Base-by-base conservation (phyloP, 2,888 invertebrate species). In the Actias luna region DNA sequence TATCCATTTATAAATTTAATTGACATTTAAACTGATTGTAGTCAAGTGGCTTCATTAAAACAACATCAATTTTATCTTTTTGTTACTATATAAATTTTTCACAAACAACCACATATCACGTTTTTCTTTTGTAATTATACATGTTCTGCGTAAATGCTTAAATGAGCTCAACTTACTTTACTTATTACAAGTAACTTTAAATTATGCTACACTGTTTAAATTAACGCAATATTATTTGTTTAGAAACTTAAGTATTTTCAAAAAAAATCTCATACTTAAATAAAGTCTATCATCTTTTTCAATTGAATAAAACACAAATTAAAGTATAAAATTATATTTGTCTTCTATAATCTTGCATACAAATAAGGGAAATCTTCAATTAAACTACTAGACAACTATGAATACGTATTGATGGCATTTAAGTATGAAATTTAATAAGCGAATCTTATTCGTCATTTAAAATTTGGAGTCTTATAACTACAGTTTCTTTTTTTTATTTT, bases 21-120 rank as follows among this genome's bases (percentile, higher is more conserved):
- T 50, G 46, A 50, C 46, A 50, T 50, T 50, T 50, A 50, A 50
- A 50, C 7, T 50, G 25, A 50, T 50, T 25, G 46, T 46, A 10
- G 18, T 46, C 22, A 22, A 46, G 46, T 46, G 46, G 25, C 46
- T 50, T 12, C 22, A 50, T 50, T 50, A 50, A 50, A 25, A 25
- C 0, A 12, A 12, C 46, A 12, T 50, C 25, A 25, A 50, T 50
- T 22, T 50, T 50, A 25, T 22, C 25, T 50, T 50, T 50, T 50
- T 50, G 25, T 22, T 25, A 50, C 22, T 50, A 22, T 50, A 22
- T 22, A 12, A 25, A 12, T 22, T 22, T 1, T 12, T 12, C 12
- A 50, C 25, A 22, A 46, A 50, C 12, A 12, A 25, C 25, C 7
- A 12, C 25, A 50, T 25, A 50, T 50, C 46, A 50, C 46, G 16